These are phyloP conservation scores for Phrynocephalus guinanensis DNA, from an alignment of 2,797 vertebrate genomes.

Conservation along the genomic window DNA sequence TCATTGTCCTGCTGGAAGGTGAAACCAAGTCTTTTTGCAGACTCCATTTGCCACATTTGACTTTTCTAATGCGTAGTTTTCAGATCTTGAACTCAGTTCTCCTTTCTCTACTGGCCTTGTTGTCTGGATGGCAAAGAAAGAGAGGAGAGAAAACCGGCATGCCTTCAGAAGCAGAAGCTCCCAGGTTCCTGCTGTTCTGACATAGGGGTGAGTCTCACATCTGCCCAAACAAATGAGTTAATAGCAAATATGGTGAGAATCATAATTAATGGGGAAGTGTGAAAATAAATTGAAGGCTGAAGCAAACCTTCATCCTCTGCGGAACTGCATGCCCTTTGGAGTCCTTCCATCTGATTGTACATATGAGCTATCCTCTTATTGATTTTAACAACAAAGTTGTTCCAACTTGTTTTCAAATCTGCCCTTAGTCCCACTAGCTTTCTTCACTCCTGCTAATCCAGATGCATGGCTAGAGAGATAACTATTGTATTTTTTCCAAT, in stretches of 20 bases:
- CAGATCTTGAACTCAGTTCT: background rate
- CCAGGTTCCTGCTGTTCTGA: slow-evolving; percentile 39
- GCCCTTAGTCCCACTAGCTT: background rate
- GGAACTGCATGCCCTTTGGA: slow-evolving; percentile 10
- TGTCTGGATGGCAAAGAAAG: background rate
- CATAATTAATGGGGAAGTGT: slow-evolving; percentile 54
- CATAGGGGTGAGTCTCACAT: slow-evolving; percentile 57
- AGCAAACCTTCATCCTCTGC: slow-evolving; percentile 62
- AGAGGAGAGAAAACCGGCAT: background rate
- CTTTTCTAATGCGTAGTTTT: background rate
- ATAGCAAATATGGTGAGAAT: slow-evolving; percentile 55
- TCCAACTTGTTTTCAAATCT: background rate
- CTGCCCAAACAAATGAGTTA: slow-evolving; percentile 66
- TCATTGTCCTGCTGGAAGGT: too few species aligned
- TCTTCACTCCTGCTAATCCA: background rate
- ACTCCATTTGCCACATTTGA: too few species aligned
- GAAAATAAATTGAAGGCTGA: slow-evolving; percentile 68
- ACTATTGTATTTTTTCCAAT: background rate
- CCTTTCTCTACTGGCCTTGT: background rate
- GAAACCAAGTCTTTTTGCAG: too few species aligned
- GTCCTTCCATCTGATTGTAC: slow-evolving; percentile 47
- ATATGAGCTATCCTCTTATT: slow-evolving; percentile 25
- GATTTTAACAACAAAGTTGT: slow-evolving; percentile 11
- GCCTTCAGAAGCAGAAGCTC: background rate
- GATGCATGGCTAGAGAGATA: background rate